Evolutionary conservation across 2,113 vertebrate species (phyloP).

Genomic region (Urocitellus parryii): DNA sequence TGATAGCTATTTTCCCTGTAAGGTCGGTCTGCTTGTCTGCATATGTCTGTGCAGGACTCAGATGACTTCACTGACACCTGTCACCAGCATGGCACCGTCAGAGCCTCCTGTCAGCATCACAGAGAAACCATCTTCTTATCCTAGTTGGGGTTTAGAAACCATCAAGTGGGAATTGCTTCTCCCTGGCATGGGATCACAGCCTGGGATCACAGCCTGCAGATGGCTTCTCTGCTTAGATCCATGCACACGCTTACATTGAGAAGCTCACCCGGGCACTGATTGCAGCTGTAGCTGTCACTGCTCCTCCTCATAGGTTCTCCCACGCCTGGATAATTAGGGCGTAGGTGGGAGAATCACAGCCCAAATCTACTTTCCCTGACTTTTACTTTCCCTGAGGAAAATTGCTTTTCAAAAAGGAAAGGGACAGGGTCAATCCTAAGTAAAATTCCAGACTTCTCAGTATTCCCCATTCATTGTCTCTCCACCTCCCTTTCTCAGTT

Average conservation of each 20-base stretch:
- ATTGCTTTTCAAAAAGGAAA: background rate
- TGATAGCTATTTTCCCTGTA: background rate
- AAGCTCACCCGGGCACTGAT: background rate
- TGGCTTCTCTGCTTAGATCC: background rate
- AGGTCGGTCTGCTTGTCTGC: background rate
- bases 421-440: background rate
- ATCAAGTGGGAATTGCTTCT: background rate
- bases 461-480: background rate
- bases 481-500: background rate
- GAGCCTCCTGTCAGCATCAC: background rate
- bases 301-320: background rate
- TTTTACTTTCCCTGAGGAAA: slow-evolving; percentile 2
- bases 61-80: background rate
- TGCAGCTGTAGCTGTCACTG: background rate
- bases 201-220: background rate
- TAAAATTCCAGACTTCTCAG: background rate
- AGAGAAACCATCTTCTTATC: background rate
- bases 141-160: background rate
- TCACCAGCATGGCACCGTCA: background rate
- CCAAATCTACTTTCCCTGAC: background rate
- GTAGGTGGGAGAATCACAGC: background rate
- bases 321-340: background rate
- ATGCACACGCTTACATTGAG: background rate
- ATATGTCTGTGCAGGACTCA: background rate
- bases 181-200: background rate